Evolutionary conservation across 2,113 vertebrate species (phyloP).

Genomic region (Mionectes macconnelli): DNA sequence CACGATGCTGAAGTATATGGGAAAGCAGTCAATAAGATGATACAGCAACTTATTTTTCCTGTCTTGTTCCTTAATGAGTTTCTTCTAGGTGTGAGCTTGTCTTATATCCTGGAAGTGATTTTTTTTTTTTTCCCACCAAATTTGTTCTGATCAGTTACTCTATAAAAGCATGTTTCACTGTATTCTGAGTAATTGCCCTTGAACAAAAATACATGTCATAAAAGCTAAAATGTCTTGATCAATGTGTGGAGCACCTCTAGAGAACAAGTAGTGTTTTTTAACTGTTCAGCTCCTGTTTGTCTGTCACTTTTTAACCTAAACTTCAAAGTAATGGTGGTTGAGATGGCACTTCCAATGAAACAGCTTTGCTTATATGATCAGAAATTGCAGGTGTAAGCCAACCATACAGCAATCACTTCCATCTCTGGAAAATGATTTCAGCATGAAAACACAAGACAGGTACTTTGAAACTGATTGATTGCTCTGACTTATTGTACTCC

Average conservation of each 20-base stretch:
- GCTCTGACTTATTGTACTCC: background rate
- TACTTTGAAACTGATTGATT: background rate
- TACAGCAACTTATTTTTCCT: background rate
- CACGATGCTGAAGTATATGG: background rate
- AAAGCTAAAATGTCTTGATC: background rate
- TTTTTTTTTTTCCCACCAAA: background rate
- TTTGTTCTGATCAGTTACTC: background rate
- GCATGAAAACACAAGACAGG: background rate
- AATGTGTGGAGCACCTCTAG: background rate
- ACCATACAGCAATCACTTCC: background rate
- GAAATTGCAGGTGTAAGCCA: background rate
- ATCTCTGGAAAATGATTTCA: background rate
- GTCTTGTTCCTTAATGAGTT: background rate
- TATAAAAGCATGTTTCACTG: background rate
- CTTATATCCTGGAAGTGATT: background rate
- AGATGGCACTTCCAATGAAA: background rate
- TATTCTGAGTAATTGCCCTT: background rate
- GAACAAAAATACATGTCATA: background rate
- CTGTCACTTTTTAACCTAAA: background rate
- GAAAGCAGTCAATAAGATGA: background rate
- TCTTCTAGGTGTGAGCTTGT: background rate
- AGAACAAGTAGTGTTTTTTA: background rate
- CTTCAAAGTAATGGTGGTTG: background rate
- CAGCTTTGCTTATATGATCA: background rate
- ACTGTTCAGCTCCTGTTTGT: background rate